phyloP scores from a whole-genome alignment of 2,113 vertebrate species.

The Eptatretus burgeri region DNA sequence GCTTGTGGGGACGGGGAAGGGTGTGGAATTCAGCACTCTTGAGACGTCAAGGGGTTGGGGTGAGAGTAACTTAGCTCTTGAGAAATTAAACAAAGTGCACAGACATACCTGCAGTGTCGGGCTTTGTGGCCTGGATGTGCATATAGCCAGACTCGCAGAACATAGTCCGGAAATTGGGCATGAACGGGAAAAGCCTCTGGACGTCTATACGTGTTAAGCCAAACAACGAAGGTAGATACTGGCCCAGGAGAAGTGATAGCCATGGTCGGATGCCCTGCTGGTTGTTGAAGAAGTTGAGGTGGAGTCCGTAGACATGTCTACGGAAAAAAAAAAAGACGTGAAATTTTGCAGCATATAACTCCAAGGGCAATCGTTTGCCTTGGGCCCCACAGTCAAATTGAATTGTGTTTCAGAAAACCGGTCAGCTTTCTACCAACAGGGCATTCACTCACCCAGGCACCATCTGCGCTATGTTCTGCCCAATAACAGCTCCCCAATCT shows the following conservation, averaged over 20 bases:
- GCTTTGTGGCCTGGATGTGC: conserved; percentile 52
- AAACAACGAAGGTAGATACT: conserved; percentile 35
- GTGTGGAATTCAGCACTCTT: too few relatives aligned
- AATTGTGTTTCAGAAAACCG: too few relatives aligned
- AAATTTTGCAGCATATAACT: not conserved
- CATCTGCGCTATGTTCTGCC: conserved; percentile 44
- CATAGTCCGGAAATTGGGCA: conserved; percentile 23
- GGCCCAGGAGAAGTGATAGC: conserved; percentile 24
- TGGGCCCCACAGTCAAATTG: too few relatives aligned
- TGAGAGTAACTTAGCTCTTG: too few relatives aligned
- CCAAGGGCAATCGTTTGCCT: conserved; percentile 5
- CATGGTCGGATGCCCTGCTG: conserved; percentile 6
- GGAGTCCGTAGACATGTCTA: conserved; percentile 39
- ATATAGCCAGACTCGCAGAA: conserved; percentile 34
- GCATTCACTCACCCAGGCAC: conserved; percentile 29
- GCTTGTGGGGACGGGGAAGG: too few relatives aligned
- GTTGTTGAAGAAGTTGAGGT: conserved; percentile 21
- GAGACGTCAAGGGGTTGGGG: too few relatives aligned
- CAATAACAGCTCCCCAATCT: conserved; percentile 40
- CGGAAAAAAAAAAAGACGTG: conserved; percentile 8
- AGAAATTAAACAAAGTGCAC: not conserved
- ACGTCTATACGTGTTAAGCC: conserved; percentile 34
- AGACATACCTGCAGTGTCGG: conserved; percentile 35
- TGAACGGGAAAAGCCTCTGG: conserved; percentile 25
- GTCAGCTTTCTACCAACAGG: not conserved